These are phyloP conservation scores for Rallus limicola DNA, from an alignment of 2,113 vertebrate species.

Conservation along the genomic window DNA sequence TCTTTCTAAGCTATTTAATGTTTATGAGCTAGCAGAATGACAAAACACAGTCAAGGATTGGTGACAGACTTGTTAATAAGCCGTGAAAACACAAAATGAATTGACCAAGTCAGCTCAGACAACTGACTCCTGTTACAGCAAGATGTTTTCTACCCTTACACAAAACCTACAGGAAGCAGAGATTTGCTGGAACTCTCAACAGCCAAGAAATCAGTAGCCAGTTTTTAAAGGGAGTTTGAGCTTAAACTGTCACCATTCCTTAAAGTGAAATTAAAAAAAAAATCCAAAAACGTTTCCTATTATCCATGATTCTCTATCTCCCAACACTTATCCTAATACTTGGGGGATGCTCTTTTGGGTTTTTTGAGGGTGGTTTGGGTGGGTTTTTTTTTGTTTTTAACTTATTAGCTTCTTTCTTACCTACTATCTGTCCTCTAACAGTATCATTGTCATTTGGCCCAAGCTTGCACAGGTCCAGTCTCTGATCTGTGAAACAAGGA, in stretches of 20 bases:
- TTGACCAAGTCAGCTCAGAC: not conserved
- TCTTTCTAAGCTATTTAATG: not conserved
- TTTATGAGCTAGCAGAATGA: not conserved
- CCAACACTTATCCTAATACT: not conserved
- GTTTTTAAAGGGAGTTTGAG: not conserved
- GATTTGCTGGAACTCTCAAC: not conserved
- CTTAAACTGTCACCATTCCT: not conserved
- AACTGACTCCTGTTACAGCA: not conserved
- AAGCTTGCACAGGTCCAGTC: constrained; percentile 94
- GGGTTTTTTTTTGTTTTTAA: not conserved
- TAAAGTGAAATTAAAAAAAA: not conserved
- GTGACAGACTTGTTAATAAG: not conserved
- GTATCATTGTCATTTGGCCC: constrained; percentile 96
- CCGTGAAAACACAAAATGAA: not conserved
- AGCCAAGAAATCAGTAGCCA: not conserved
- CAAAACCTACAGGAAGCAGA: not conserved
- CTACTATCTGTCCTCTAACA: constrained; percentile 95
- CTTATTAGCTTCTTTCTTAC: constrained; percentile 75
- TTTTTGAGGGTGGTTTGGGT: no score
- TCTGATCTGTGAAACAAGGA: constrained; percentile 84
- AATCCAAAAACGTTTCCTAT: not conserved
- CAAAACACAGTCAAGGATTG: not conserved
- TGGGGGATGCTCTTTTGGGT: no score
- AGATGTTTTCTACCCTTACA: not conserved
- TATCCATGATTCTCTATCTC: not conserved